phyloP scores from a whole-genome alignment of 2,888 invertebrate genomes.

The Drosophila histrio region DNA sequence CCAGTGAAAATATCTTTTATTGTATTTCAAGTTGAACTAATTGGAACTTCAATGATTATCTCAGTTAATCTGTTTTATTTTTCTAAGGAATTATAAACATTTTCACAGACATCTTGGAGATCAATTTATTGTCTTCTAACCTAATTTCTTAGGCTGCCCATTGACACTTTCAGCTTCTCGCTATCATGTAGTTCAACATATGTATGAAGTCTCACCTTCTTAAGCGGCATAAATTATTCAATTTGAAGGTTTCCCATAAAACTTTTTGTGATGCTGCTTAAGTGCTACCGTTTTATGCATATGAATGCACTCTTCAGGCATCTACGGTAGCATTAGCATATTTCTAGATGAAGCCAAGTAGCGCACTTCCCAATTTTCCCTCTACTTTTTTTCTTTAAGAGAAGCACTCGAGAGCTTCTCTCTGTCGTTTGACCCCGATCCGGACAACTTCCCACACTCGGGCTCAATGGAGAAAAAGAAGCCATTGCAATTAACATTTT shows the following conservation, averaged over 20 bases:
- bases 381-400: background rate
- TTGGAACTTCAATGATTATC: conserved; percentile 21
- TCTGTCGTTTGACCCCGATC: conserved; percentile 33
- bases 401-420: background rate
- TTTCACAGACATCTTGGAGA: background rate
- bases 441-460: conserved; percentile 16
- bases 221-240: conserved; percentile 47
- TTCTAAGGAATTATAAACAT: conserved; percentile 13
- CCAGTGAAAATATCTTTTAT: background rate
- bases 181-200: conserved; percentile 26
- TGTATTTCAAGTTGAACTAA: conserved; percentile 8
- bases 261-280: conserved; percentile 44
- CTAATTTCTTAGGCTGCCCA: conserved; percentile 24
- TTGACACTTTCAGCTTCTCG: conserved; percentile 50
- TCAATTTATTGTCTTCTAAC: conserved; percentile 33
- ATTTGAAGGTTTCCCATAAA: conserved; percentile 34
- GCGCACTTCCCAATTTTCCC: conserved; percentile 3
- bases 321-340: conserved; percentile 42
- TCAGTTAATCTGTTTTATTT: background rate
- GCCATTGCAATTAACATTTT: conserved; percentile 67
- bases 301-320: conserved; percentile 32
- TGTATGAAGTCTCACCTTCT: background rate
- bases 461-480: background rate
- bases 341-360: conserved; percentile 18
- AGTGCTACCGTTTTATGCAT: conserved; percentile 68